phyloP scores from a whole-genome alignment of 2,888 invertebrate genomes.

The Agonum fuliginosum region DNA sequence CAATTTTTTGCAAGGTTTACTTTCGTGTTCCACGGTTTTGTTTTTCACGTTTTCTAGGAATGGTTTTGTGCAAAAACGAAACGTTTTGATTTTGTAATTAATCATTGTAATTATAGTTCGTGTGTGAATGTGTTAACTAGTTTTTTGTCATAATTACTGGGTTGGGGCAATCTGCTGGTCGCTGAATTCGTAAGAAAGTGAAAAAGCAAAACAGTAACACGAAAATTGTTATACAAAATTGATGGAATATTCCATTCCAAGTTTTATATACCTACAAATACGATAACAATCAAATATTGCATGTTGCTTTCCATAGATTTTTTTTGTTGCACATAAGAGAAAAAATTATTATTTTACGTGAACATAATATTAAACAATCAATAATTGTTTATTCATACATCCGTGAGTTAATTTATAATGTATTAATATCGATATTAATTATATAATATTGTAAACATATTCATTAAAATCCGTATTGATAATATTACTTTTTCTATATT shows the following conservation, averaged over 20 bases:
- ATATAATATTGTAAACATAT: no score
- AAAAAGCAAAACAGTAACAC: not conserved
- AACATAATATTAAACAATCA: no score
- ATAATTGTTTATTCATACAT: no score
- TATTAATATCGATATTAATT: no score
- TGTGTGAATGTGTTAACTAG: not conserved
- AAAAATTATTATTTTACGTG: no score
- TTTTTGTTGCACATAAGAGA: no score
- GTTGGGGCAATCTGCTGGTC: not conserved
- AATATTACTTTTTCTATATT: no score
- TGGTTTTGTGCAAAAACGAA: not conserved
- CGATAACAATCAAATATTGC: not conserved
- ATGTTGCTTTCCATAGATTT: not conserved
- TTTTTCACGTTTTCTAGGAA: constrained; percentile 15
- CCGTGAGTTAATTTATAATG: no score
- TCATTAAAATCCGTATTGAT: no score
- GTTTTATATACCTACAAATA: not conserved
- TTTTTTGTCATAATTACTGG: constrained; percentile 17
- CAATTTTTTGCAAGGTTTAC: constrained; percentile 42
- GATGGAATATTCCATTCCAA: not conserved
- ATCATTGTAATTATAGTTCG: constrained; percentile 30
- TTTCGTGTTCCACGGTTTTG: constrained; percentile 24
- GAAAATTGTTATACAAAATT: not conserved
- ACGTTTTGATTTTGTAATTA: constrained; percentile 20
- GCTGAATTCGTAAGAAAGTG: constrained; percentile 16